Conservation (phyloP, 2,888 invertebrate species). For the Dorcus hopei region DNA sequence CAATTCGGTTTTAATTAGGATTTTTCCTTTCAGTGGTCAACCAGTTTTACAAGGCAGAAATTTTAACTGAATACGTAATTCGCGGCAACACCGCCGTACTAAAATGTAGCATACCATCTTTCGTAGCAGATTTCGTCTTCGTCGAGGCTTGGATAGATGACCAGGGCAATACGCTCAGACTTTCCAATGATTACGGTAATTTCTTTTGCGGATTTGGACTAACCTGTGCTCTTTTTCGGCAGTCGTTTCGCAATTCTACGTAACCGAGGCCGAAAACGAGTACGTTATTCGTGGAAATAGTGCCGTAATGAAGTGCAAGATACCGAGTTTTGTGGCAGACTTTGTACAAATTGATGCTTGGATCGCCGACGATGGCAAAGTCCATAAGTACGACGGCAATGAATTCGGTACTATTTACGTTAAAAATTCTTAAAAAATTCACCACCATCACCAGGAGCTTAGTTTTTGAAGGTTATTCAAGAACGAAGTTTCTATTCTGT, state of each 20-base stretch:
- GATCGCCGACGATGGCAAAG: slow-evolving; percentile 73
- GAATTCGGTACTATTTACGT: not conserved
- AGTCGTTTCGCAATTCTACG: slow-evolving; percentile 88
- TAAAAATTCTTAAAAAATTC: too few relatives aligned
- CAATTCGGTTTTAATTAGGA: not conserved
- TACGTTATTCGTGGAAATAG: slow-evolving; percentile 91
- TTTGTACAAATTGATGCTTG: slow-evolving; percentile 84
- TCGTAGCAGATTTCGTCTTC: slow-evolving; percentile 86
- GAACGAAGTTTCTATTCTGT: too few relatives aligned
- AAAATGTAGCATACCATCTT: slow-evolving; percentile 87
- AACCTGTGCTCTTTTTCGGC: slow-evolving; percentile 41
- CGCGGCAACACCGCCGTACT: slow-evolving; percentile 83
- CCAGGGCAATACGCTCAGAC: slow-evolving; percentile 54
- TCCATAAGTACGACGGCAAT: slow-evolving; percentile 57
- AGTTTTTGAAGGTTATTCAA: too few relatives aligned
- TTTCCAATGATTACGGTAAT: slow-evolving; percentile 55
- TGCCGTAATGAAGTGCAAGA: slow-evolving; percentile 90
- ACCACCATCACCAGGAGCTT: too few relatives aligned
- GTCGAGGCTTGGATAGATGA: slow-evolving; percentile 82
- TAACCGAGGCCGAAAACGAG: slow-evolving; percentile 89
- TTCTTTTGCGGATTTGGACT: slow-evolving; percentile 11
- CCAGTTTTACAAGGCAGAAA: slow-evolving; percentile 83
- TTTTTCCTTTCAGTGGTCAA: slow-evolving; percentile 68
- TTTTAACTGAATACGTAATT: slow-evolving; percentile 84
- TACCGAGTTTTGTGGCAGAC: slow-evolving; percentile 91